Evolutionary conservation across 2,888 invertebrate species (phyloP).

Genomic region (Drosophila neonasuta): DNA sequence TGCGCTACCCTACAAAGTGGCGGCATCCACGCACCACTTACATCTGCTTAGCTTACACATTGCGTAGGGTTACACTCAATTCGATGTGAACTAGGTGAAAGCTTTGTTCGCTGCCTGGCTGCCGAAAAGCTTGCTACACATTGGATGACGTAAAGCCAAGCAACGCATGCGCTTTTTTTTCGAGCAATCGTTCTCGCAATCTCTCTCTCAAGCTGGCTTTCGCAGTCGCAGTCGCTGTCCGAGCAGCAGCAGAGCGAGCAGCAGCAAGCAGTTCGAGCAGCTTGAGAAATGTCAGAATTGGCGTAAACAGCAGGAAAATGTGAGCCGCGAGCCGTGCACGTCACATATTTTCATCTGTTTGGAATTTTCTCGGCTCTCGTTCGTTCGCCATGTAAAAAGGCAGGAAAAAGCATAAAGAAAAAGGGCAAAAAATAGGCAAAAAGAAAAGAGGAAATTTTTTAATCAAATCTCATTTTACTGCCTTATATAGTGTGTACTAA

Average conservation of each 20-base stretch:
- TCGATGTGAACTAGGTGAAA: slow-evolving; percentile 27
- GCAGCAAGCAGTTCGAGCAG: slow-evolving; percentile 4
- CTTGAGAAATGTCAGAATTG: slow-evolving; percentile 71
- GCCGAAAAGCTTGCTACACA: slow-evolving; percentile 55
- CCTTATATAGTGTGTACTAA: slow-evolving; percentile 52
- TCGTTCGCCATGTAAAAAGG: slow-evolving; percentile 41
- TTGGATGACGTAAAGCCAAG: slow-evolving; percentile 68
- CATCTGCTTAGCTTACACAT: background rate
- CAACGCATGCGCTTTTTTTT: slow-evolving; percentile 53
- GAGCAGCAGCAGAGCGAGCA: slow-evolving; percentile 18
- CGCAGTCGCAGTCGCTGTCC: slow-evolving; percentile 7
- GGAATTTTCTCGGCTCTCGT: slow-evolving; percentile 70
- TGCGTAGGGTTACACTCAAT: slow-evolving; percentile 9
- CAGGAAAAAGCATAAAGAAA: slow-evolving; percentile 29
- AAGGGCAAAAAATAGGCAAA: slow-evolving; percentile 14
- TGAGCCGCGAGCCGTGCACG: slow-evolving; percentile 66
- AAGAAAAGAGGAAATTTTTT: slow-evolving; percentile 34
- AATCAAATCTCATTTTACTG: slow-evolving; percentile 65
- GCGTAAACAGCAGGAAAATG: slow-evolving; percentile 75
- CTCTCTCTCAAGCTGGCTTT: background rate
- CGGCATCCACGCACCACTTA: slow-evolving; percentile 16
- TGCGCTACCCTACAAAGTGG: slow-evolving; percentile 14
- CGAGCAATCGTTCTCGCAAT: slow-evolving; percentile 20
- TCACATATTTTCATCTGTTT: slow-evolving; percentile 68
- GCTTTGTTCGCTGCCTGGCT: slow-evolving; percentile 34